A percentile compares a stretch with the other conserved stretches of the same genome.
Conservation (phyloP, 2,888 invertebrate genomes). For the Rhamphomyia laevipes region DNA sequence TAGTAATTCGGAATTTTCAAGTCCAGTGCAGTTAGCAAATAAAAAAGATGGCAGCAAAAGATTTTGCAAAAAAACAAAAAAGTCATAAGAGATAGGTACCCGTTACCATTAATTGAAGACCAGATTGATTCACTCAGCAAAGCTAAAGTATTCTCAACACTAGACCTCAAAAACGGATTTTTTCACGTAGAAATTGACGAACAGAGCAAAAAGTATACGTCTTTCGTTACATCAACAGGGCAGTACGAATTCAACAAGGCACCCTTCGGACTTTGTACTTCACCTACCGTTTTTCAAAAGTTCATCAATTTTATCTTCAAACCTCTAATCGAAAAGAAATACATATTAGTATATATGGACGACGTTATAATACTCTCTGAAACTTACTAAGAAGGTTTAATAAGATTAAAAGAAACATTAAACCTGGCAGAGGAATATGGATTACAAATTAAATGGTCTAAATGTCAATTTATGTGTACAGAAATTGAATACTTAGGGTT, state of each 20-base stretch:
- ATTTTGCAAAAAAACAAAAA: slow-evolving; percentile 19
- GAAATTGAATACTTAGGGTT: slow-evolving; percentile 9
- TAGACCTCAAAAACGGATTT: slow-evolving; percentile 25
- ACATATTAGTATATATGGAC: slow-evolving; percentile 19
- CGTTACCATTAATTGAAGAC: slow-evolving; percentile 23
- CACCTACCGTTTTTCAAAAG: slow-evolving; percentile 22
- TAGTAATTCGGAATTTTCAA: slow-evolving; percentile 13
- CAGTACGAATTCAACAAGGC: slow-evolving; percentile 22
- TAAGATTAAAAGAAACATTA: slow-evolving; percentile 1
- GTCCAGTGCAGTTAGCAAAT: slow-evolving; percentile 14
- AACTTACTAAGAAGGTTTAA: slow-evolving; percentile 6
- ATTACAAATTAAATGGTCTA: slow-evolving; percentile 10
- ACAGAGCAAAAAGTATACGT: slow-evolving; percentile 20
- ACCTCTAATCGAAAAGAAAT: slow-evolving; percentile 7
- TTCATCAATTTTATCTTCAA: slow-evolving; percentile 17
- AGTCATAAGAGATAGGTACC: slow-evolving; percentile 18
- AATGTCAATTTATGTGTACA: slow-evolving; percentile 8
- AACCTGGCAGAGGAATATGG: slow-evolving; percentile 1
- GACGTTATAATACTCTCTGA: slow-evolving; percentile 19
- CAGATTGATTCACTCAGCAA: slow-evolving; percentile 21
- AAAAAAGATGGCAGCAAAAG: slow-evolving; percentile 15
- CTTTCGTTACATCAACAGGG: slow-evolving; percentile 24
- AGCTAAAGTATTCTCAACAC: slow-evolving; percentile 20
- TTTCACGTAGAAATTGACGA: slow-evolving; percentile 25
- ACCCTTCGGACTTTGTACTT: slow-evolving; percentile 31